These are phyloP conservation scores for Xiphydria camelus DNA, from an alignment of 2,888 invertebrate species.

Conservation along the genomic window DNA sequence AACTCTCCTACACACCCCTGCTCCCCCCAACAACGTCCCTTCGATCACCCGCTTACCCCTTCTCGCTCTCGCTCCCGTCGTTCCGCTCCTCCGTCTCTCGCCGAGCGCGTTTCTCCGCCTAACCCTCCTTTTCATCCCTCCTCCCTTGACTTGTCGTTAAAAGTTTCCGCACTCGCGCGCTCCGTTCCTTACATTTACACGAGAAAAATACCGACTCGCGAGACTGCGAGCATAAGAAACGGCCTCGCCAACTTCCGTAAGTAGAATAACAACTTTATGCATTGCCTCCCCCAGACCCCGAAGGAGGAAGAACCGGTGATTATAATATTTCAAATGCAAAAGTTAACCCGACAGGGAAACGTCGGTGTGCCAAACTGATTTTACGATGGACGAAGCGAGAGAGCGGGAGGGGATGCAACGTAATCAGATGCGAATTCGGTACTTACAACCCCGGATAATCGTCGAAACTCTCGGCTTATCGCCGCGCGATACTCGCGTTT, in stretches of 20 bases:
- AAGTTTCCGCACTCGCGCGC: constrained; percentile 22
- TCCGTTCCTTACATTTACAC: constrained; percentile 14
- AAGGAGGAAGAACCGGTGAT: background rate
- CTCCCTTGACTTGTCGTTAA: constrained; percentile 21
- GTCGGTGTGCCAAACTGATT: too few relatives aligned
- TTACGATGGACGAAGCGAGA: too few relatives aligned
- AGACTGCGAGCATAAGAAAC: background rate
- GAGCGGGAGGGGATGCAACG: too few relatives aligned
- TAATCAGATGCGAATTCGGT: too few relatives aligned
- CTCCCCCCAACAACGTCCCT: constrained; percentile 1
- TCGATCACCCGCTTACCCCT: constrained; percentile 3
- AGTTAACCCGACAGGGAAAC: too few relatives aligned
- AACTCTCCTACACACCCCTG: background rate
- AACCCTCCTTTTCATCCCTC: too few relatives aligned
- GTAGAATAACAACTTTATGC: background rate
- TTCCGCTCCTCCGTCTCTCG: constrained; percentile 2
- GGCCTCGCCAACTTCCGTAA: background rate
- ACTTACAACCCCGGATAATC: too few relatives aligned
- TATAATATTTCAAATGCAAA: too few relatives aligned
- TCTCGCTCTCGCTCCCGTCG: constrained; percentile 12
- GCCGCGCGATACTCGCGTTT: too few relatives aligned
- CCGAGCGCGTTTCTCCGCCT: too few relatives aligned
- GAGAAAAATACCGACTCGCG: constrained; percentile 5
- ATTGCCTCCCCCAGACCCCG: background rate
- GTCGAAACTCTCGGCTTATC: too few relatives aligned